Percentiles rank a stretch among this genome's conserved stretches.
Evolutionary conservation across 2,113 vertebrate species (phyloP).

Genomic region (Cricetomys ansorgei): DNA sequence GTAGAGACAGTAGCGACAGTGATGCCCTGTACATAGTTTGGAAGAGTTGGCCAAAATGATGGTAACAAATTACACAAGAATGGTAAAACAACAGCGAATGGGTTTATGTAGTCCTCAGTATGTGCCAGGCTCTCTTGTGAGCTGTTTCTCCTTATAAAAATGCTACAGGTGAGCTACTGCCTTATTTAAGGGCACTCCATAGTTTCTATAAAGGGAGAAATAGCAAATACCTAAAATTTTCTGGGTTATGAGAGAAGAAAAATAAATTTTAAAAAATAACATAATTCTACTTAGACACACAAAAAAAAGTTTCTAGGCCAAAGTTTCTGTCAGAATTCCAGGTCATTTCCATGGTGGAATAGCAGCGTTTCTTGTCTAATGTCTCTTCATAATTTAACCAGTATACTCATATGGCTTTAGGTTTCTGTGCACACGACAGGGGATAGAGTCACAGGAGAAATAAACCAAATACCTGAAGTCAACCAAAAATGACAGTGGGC

Average conservation of each 20-base stretch:
- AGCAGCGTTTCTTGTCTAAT: background rate
- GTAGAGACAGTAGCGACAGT: background rate
- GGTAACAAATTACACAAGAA: background rate
- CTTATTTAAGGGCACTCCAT: too few relatives aligned
- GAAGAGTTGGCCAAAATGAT: background rate
- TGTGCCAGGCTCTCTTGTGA: background rate
- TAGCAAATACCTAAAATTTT: background rate
- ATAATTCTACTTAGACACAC: too few relatives aligned
- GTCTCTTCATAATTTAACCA: background rate
- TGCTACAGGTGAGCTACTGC: background rate
- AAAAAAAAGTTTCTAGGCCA: too few relatives aligned
- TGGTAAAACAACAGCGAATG: background rate
- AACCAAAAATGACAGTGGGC: background rate
- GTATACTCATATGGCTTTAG: background rate
- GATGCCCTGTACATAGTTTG: background rate
- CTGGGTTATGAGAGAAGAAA: too few relatives aligned
- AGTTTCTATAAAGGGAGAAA: background rate
- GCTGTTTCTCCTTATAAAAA: constrained; percentile 18
- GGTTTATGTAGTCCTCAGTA: background rate
- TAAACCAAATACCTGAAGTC: background rate
- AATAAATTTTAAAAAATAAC: too few relatives aligned
- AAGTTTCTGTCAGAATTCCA: background rate
- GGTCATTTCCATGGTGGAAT: background rate
- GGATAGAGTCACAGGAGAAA: background rate
- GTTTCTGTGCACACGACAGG: background rate